A percentile compares a stretch with the other conserved stretches of the same genome.
Conservation (phyloP, 92 coral and sea anemone genomes). For the Porites rus region DNA sequence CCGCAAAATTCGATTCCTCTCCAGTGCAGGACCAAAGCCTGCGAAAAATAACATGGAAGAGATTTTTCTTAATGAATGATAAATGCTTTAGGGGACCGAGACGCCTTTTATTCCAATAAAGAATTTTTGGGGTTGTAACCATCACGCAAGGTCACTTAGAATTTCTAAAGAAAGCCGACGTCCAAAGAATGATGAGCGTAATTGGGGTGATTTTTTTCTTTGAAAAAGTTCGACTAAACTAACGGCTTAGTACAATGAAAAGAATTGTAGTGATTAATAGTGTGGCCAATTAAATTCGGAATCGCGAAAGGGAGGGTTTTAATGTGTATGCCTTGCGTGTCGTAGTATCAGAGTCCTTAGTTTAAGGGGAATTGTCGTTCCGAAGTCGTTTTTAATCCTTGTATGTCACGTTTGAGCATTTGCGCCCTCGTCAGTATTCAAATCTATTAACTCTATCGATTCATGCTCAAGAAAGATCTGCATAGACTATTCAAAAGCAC, state of each 20-base stretch:
- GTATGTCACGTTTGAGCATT: conserved; percentile 9
- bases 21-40: conserved; percentile 19
- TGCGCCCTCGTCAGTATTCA: neutral
- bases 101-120: conserved; percentile 15
- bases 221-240: conserved; percentile 27
- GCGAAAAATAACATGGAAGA: neutral
- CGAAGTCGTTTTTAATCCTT: conserved; percentile 26
- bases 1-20: conserved; percentile 52
- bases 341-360: no score
- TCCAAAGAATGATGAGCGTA: conserved; percentile 29
- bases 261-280: conserved; percentile 33
- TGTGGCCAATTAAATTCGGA: conserved; percentile 21
- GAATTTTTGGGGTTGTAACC: conserved; percentile 20
- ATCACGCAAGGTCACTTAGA: conserved; percentile 20
- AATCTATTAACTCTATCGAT: neutral
- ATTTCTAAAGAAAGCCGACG: conserved; percentile 43
- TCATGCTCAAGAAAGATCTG: neutral
- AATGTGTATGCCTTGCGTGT: neutral
- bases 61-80: conserved; percentile 15
- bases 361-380: neutral
- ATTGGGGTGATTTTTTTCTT: conserved; percentile 34
- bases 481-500: conserved; percentile 41
- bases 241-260: conserved; percentile 34
- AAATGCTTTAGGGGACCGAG: conserved; percentile 1
- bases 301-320: neutral